A percentile compares a stretch with the other conserved stretches of the same genome.
These are phyloP conservation scores for Microlaimidae sp. DNA, from an alignment of 2,888 invertebrate species.

Conservation along the genomic window DNA sequence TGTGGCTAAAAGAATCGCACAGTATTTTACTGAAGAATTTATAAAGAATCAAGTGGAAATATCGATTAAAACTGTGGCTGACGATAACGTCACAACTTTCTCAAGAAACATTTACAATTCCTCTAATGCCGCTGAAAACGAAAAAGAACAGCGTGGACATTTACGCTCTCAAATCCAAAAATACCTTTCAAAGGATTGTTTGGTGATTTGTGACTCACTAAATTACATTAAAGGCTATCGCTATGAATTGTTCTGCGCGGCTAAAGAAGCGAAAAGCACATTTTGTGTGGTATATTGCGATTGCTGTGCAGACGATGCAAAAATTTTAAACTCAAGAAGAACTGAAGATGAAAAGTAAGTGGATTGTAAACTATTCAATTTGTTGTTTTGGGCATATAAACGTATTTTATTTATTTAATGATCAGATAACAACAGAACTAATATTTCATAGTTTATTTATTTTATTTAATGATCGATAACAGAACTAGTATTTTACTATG, in stretches of 20 bases:
- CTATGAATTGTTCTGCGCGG: slow-evolving; percentile 80
- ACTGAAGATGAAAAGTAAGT: too few relatives aligned
- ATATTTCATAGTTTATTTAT: too few relatives aligned
- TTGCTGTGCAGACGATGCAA: slow-evolving; percentile 52
- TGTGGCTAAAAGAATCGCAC: background rate
- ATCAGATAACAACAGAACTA: too few relatives aligned
- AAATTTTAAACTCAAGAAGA: too few relatives aligned
- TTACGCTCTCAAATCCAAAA: slow-evolving; percentile 25
- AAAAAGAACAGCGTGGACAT: slow-evolving; percentile 27
- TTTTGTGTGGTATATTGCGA: slow-evolving; percentile 70
- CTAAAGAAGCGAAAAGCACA: slow-evolving; percentile 69
- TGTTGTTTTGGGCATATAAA: too few relatives aligned
- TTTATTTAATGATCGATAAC: too few relatives aligned
- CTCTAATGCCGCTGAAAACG: slow-evolving; percentile 17
- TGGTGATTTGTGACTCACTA: slow-evolving; percentile 73
- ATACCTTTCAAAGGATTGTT: slow-evolving; percentile 45
- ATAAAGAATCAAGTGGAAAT: background rate
- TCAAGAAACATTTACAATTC: background rate
- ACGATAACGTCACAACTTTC: background rate
- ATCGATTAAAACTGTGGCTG: background rate
- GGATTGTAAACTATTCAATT: slow-evolving; percentile 19
- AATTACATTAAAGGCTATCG: slow-evolving; percentile 95
- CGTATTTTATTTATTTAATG: too few relatives aligned
- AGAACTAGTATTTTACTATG: too few relatives aligned
- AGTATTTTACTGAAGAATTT: background rate